Evolutionary conservation across 2,113 vertebrate genomes (phyloP), one percentile per base, ranked within the genome.

Genomic region (Rissa tridactyla): DNA sequence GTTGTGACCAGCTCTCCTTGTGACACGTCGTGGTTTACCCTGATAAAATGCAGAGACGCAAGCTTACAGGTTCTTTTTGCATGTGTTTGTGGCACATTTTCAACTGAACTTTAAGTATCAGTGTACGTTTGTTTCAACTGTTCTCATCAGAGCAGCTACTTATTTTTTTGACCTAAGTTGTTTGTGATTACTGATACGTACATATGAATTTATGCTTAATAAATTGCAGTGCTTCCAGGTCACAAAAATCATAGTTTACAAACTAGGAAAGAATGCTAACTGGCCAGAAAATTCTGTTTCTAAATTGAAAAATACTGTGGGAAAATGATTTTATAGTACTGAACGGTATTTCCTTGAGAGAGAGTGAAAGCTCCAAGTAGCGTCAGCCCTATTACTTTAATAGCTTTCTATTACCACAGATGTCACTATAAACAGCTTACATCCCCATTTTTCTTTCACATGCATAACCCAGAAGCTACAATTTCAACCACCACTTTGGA

Each of bases 11-110:
- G 25, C 62, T 51, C 32, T 87, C 27, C 68, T 51, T 38, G 10
- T 47, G 64, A 44, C 52, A 71, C 0, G 0, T 11, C 1, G 2
- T 6, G 27, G 46, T 38, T 75, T 65, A 30, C 15, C 14, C 49
- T 11, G 22, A 60, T 4, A 49, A 68, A 87, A 70, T 2, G 17
- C 25, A n/a, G 27, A 44, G 20, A 57, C 1, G 2, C 12, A 13
- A 70, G 20, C 29, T 42, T 23, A 34, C 23, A 55, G 44, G 61
- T 38, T 64, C 19, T 49, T 84, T 54, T 9, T 27, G 29, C 25
- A 13, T 8, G 2, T 15, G 51, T 16, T 25, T 36, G 21, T 66
- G 36, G 25, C 47, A 38, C 0, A 0, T 46, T 80, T 65, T 89
- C 38, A 86, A 54, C 44, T 15, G 42, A 34, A 61, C 9, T 47